phyloP scores from a whole-genome alignment of 2,113 vertebrate genomes.

The Genyomyrus donnyi region DNA sequence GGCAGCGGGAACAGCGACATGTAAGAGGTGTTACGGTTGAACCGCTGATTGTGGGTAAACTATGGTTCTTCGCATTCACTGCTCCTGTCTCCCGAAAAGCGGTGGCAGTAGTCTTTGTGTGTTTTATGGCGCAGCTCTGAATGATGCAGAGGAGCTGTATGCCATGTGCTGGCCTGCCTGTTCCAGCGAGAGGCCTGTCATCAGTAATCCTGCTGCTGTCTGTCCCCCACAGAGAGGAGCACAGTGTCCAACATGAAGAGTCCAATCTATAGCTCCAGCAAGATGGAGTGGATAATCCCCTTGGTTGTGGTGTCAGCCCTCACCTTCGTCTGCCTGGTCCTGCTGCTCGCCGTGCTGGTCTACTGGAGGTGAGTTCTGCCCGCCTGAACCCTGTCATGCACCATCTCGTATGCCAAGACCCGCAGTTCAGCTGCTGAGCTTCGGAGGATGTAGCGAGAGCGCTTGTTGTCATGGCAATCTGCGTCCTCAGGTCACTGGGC shows the following conservation, averaged over 20 bases:
- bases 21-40: neutral
- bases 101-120: neutral
- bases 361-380: constrained; percentile 80
- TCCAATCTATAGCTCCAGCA: constrained; percentile 52
- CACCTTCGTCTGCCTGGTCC: constrained; percentile 80
- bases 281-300: constrained; percentile 85
- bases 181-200: neutral
- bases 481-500: neutral
- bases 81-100: neutral
- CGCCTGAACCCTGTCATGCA: neutral
- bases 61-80: neutral
- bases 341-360: constrained; percentile 79
- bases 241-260: constrained; percentile 64
- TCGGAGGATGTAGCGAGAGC: neutral
- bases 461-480: neutral
- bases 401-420: neutral
- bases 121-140: neutral
- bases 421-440: neutral
- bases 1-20: neutral
- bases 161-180: neutral
- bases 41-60: neutral
- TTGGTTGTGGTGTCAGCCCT: constrained; percentile 82
- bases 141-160: neutral
- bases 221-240: constrained; percentile 52
- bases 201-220: neutral